Percentiles rank a stretch among this genome's conserved stretches.
Conservation (phyloP, 2,888 invertebrate genomes). For the Athalia circularis region DNA sequence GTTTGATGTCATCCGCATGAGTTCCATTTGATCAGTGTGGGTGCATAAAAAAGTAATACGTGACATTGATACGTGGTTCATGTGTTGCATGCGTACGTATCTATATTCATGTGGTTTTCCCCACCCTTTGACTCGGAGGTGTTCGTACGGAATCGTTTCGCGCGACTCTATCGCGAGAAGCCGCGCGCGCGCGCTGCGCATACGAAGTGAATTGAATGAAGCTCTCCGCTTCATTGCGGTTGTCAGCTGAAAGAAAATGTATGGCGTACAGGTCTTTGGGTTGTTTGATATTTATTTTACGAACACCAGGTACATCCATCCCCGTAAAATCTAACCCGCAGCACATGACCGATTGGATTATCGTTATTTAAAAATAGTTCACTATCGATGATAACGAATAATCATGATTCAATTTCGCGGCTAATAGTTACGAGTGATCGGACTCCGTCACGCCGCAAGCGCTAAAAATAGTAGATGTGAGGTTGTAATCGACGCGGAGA, state of each 20-base stretch:
- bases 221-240: not conserved
- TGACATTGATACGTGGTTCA: no score
- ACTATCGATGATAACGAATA: no score
- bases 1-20: no score
- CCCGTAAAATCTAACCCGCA: no score
- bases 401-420: not conserved
- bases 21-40: no score
- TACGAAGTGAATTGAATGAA: constrained; percentile 6
- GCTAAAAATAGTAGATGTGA: constrained; percentile 41
- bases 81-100: no score
- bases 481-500: constrained; percentile 38
- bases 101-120: not conserved
- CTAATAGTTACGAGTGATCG: not conserved
- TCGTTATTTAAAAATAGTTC: no score
- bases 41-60: no score
- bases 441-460: not conserved
- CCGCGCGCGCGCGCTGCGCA: constrained; percentile 16
- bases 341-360: no score
- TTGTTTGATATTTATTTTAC: no score
- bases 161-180: constrained; percentile 34
- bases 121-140: constrained; percentile 34
- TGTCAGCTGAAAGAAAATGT: constrained; percentile 10
- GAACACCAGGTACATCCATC: no score
- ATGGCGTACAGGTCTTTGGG: not conserved
- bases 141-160: constrained; percentile 45